phyloP scores from a whole-genome alignment of 2,797 vertebrate species.

The Sebastes melanostomus region DNA sequence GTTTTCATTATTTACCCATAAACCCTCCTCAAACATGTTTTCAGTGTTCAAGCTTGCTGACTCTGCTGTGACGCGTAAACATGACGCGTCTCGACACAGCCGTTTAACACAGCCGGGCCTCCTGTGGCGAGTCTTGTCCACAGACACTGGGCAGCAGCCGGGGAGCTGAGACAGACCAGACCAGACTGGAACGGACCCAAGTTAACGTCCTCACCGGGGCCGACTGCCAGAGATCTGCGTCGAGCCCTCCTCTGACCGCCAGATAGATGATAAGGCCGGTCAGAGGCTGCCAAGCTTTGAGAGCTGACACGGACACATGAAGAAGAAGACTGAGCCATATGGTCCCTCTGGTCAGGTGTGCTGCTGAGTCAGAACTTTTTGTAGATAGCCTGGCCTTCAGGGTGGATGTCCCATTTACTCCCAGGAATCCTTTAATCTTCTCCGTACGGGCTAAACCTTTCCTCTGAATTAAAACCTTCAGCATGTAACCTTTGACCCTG shows the following conservation, averaged over 20 bases:
- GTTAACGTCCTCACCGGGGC: background rate
- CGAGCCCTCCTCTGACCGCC: slow-evolving; percentile 9
- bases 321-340: slow-evolving; percentile 7
- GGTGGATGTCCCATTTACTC: background rate
- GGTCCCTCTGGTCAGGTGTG: slow-evolving; percentile 52
- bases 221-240: slow-evolving; percentile 33
- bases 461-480: background rate
- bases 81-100: background rate
- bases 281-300: slow-evolving; percentile 23
- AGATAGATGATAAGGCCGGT: slow-evolving; percentile 53
- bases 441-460: background rate
- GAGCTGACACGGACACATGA: background rate
- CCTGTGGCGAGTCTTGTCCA: background rate
- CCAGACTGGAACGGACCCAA: slow-evolving; percentile 22
- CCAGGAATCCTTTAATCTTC: slow-evolving; percentile 33
- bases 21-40: background rate
- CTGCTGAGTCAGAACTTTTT: slow-evolving; percentile 16
- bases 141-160: slow-evolving; percentile 12
- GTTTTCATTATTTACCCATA: background rate
- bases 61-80: background rate
- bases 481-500: background rate
- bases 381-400: background rate
- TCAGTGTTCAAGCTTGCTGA: background rate
- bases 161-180: slow-evolving; percentile 2
- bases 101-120: background rate